These are phyloP conservation scores for Phylloscopus trochilus DNA, from an alignment of 2,113 vertebrate genomes.

Conservation along the genomic window DNA sequence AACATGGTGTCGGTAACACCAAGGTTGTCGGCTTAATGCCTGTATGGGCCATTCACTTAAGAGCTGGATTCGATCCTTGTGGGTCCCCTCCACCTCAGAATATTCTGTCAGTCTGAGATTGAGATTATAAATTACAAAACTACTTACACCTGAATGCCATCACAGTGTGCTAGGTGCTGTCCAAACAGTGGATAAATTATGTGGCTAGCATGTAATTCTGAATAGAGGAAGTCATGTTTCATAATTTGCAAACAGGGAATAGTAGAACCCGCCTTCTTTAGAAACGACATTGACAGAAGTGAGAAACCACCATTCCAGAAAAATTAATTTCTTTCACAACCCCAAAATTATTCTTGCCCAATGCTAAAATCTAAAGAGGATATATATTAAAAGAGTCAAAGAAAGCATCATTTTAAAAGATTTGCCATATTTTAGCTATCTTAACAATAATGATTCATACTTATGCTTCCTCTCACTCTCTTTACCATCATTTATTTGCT, in stretches of 20 bases:
- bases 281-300: background rate
- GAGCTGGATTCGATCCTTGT: background rate
- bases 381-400: background rate
- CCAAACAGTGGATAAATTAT: background rate
- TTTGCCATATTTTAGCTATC: background rate
- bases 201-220: background rate
- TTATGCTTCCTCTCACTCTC: background rate
- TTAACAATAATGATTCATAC: accelerated
- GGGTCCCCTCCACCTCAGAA: background rate
- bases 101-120: background rate
- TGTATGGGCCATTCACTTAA: background rate
- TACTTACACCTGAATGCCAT: background rate
- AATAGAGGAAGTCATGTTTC: background rate
- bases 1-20: background rate
- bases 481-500: background rate
- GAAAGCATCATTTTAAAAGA: background rate
- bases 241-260: background rate
- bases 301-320: background rate
- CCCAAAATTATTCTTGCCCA: background rate
- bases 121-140: background rate
- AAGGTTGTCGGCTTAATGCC: background rate
- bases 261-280: background rate
- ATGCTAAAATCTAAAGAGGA: background rate
- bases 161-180: background rate
- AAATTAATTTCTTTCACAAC: background rate